Evolutionary conservation across 2,888 invertebrate genomes (phyloP), one percentile per base, ranked within the genome.

Genomic region (Julus scanicus): DNA sequence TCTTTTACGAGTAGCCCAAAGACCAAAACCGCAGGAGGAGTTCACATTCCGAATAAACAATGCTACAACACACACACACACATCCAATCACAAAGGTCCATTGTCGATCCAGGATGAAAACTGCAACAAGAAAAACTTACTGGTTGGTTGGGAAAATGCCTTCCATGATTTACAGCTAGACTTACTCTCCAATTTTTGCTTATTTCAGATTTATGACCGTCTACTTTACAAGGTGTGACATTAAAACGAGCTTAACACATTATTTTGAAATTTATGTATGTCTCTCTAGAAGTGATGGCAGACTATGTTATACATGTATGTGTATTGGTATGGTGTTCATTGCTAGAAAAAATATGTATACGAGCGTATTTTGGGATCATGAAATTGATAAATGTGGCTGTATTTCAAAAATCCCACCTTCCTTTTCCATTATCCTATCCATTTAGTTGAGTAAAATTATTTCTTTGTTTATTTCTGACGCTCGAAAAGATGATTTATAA

Each of bases 321-420:
- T 71, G 71, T 29, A 71, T 71, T 71, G 71, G 11, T 71, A 6
- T 6, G 71, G 11, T 71, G 29, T 71, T 29, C n/a, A 29, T 71
- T 71, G n/a, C 71, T 2, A 11, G 13, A 71, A 71, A 71, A 71
- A 71, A n/a, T 0, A 29, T 29, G 71, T 71, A 29, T 63, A 63
- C 1, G 20, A 63, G 63, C 63, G 63, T 20, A 63, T 63, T 20
- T 71, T 29, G 71, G 63, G 71, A 29, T 71, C 71, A 29, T 71
- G 71, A 71, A 71, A 71, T 71, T 71, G 71, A 71, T 71, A 71
- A 71, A 71, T 71, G 63, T 9, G 71, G 20, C 29, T 29, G 71
- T 29, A 71, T 71, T 71, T 71, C 71, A 71, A 29, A 71, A 71
- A 71, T 71, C 71, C 71, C 71, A 71, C 71, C 71, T 71, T 71